Evolutionary conservation across 2,888 invertebrate genomes (phyloP), one percentile per base, ranked within the genome.

Genomic region (Tridacna gigas): DNA sequence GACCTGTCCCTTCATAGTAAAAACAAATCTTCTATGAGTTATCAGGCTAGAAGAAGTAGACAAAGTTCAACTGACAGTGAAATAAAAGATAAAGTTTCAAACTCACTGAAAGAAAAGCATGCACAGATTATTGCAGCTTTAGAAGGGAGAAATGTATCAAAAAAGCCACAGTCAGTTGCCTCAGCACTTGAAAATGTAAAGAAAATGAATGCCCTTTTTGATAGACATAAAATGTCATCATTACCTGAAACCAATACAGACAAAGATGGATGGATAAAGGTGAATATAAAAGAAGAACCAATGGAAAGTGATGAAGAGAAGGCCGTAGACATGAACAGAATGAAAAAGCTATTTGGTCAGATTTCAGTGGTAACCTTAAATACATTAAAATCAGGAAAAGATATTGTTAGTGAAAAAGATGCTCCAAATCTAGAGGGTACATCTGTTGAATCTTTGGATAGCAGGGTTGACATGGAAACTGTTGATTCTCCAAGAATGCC

Each of bases 101-200:
- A 48, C 13, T 18, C 28, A 25, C 18, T 78, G 15, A 86, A 80
- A 26, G 80, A 86, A 48, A 86, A 80, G 22, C 86, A 86, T 80
- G 74, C 82, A 15, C 77, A 80, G 26, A 45, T 86, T 18, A 74
- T 86, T 9, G 86, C 86, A 20, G 86, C 86, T 12, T 77, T 86
- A 45, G 80, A 86, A 76, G 73, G 78, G 20, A 79, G 63, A 45
- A 69, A 77, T 22, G n/a, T n/a, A 45, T 67, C 51, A n/a, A 73
- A 28, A 25, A 13, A 20, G 13, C 47, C 26, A 13, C 51, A 56
- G 25, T 65, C 65, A 18, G 20, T 20, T 3, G 56, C 20, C 3
- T 20, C 56, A 5, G 20, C 3, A 56, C 18, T 56, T 15, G 56
- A 56, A 56, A 56, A 11, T 56, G 56, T 20, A 3, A 3, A 56